Percentiles rank a stretch among this genome's conserved stretches.
phyloP scores from a whole-genome alignment of 2,113 vertebrate species.

The Chaenocephalus aceratus region DNA sequence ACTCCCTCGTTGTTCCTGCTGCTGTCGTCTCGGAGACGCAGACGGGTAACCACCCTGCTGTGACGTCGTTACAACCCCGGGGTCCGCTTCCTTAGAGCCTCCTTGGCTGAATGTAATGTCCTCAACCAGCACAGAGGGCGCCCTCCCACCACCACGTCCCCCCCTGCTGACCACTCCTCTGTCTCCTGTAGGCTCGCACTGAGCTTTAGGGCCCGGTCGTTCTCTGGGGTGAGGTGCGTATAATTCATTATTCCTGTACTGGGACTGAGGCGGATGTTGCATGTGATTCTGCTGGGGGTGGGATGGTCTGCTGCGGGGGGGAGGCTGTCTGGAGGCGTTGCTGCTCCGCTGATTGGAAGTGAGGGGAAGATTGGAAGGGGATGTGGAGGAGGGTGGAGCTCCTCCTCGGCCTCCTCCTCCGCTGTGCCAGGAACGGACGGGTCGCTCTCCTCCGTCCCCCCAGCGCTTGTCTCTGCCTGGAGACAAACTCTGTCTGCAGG shows the following conservation, averaged over 20 bases:
- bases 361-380: constrained; percentile 20
- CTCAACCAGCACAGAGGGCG: constrained; percentile 66
- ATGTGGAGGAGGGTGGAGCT: constrained; percentile 34
- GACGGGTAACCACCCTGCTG: constrained; percentile 49
- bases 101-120: constrained; percentile 37
- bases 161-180: constrained; percentile 50
- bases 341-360: constrained; percentile 31
- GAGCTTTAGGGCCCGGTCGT: constrained; percentile 37
- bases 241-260: constrained; percentile 57
- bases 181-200: constrained; percentile 34
- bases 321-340: constrained; percentile 48
- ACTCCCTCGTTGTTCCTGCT: constrained; percentile 35
- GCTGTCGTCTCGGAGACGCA: constrained; percentile 73
- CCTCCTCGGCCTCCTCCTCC: constrained; percentile 50
- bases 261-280: constrained; percentile 43
- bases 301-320: constrained; percentile 62
- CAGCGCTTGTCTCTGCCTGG: constrained; percentile 79
- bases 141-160: constrained; percentile 20
- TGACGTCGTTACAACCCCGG: not conserved
- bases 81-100: constrained; percentile 61
- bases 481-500: constrained; percentile 66
- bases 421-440: constrained; percentile 68
- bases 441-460: constrained; percentile 69
- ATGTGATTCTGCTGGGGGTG: constrained; percentile 48
- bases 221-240: constrained; percentile 58